Conservation (phyloP, 2,888 invertebrate species). For the Lamellibrachia satsuma region DNA sequence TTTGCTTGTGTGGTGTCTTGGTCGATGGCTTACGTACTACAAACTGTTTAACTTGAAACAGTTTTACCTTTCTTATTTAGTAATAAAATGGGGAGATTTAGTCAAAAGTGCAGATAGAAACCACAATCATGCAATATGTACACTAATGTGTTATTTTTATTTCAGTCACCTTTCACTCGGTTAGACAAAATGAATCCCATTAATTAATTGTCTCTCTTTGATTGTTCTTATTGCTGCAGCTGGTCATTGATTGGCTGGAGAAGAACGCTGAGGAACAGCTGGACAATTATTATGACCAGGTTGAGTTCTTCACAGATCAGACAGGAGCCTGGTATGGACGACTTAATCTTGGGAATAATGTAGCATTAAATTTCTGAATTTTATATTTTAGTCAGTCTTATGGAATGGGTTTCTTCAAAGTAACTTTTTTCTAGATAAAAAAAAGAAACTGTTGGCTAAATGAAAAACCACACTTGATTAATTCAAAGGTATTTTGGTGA, state of each 20-base stretch:
- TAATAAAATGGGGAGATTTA: too few species aligned
- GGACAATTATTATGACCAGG: conserved; percentile 66
- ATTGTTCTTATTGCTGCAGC: conserved; percentile 68
- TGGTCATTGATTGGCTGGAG: conserved; percentile 93
- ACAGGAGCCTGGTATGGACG: conserved; percentile 77
- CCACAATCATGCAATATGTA: not conserved
- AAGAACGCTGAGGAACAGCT: conserved; percentile 75
- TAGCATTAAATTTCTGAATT: not conserved
- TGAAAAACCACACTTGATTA: too few species aligned
- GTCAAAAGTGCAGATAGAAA: too few species aligned
- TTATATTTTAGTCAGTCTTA: not conserved
- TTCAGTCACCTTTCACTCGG: not conserved
- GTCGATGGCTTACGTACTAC: too few species aligned
- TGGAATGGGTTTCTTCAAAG: too few species aligned
- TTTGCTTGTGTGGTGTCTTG: too few species aligned
- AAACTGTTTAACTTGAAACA: too few species aligned
- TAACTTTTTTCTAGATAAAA: too few species aligned
- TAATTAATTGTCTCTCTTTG: not conserved
- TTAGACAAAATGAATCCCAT: not conserved
- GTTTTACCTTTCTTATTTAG: too few species aligned
- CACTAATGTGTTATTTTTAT: not conserved
- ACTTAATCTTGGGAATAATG: not conserved
- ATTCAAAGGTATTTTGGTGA: too few species aligned
- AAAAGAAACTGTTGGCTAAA: too few species aligned
- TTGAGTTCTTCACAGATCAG: conserved; percentile 81